Evolutionary conservation across 1,140 invertebrate genomes (phyloP).

Genomic region (Calliopsis andreniformis): DNA sequence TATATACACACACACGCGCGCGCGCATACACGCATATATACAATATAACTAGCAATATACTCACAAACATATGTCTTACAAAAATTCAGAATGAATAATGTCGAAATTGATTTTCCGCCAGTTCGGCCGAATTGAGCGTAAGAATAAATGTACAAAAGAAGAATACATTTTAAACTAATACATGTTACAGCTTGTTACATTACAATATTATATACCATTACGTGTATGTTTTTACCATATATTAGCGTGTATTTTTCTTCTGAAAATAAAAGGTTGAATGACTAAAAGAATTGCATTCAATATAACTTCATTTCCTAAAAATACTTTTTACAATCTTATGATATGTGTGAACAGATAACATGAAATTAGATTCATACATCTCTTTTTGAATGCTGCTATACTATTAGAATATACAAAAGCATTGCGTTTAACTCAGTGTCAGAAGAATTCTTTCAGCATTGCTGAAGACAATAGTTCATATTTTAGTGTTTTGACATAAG

Average conservation of each 20-base stretch:
- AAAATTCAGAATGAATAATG: slow-evolving; percentile 50
- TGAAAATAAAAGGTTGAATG: not conserved
- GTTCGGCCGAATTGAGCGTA: slow-evolving; percentile 52
- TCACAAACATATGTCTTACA: slow-evolving; percentile 54
- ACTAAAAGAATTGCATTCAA: slow-evolving; percentile 1
- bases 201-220: slow-evolving; percentile 37
- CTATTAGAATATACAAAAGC: not conserved
- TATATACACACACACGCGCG: slow-evolving; percentile 23
- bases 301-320: not conserved
- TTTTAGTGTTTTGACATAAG: not conserved
- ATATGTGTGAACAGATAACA: slow-evolving; percentile 53
- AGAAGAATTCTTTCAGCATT: slow-evolving; percentile 35
- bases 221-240: slow-evolving; percentile 43
- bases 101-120: slow-evolving; percentile 40
- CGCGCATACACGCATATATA: slow-evolving; percentile 48
- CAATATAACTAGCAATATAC: slow-evolving; percentile 59
- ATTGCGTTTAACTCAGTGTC: slow-evolving; percentile 8
- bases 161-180: slow-evolving; percentile 16
- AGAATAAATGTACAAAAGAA: slow-evolving; percentile 22
- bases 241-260: slow-evolving; percentile 4
- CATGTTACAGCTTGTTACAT: slow-evolving; percentile 25
- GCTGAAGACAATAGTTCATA: slow-evolving; percentile 56
- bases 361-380: slow-evolving; percentile 27
- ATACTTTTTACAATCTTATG: slow-evolving; percentile 46
- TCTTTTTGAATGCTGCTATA: slow-evolving; percentile 7